phyloP scores from a whole-genome alignment of 2,888 invertebrate genomes.

The Tiphia femorata region DNA sequence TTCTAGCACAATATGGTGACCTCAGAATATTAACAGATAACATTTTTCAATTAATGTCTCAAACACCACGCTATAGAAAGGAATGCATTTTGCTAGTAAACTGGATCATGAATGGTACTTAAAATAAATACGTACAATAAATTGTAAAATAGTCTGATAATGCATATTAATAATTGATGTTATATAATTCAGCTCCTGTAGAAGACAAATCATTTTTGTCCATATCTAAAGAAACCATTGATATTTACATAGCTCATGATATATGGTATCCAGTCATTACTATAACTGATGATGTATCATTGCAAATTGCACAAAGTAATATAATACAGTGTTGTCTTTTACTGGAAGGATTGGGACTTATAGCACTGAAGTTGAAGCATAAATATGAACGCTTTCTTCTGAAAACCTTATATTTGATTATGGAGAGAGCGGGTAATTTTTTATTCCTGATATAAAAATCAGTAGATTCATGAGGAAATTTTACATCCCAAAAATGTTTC shows the following conservation, averaged over 20 bases:
- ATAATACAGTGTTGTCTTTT: slow-evolving; percentile 77
- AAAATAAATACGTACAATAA: slow-evolving; percentile 35
- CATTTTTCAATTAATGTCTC: slow-evolving; percentile 73
- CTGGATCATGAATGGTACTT: slow-evolving; percentile 70
- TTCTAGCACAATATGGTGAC: slow-evolving; percentile 73
- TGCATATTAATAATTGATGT: neutral
- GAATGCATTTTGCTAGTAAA: slow-evolving; percentile 77
- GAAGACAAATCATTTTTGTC: slow-evolving; percentile 29
- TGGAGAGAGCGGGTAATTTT: slow-evolving; percentile 78
- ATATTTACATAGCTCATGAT: slow-evolving; percentile 53
- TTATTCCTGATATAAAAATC: no score
- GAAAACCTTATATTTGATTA: slow-evolving; percentile 76
- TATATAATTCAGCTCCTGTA: slow-evolving; percentile 38
- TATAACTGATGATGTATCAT: slow-evolving; percentile 44
- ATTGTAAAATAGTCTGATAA: slow-evolving; percentile 52
- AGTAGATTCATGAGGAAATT: neutral
- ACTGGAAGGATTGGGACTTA: slow-evolving; percentile 78
- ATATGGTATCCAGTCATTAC: slow-evolving; percentile 59
- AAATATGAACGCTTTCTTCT: slow-evolving; percentile 75
- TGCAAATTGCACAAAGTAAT: slow-evolving; percentile 74
- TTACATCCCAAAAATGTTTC: slow-evolving; percentile 24
- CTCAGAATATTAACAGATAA: slow-evolving; percentile 74
- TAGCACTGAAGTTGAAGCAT: slow-evolving; percentile 72
- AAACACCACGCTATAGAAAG: slow-evolving; percentile 71
- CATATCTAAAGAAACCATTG: slow-evolving; percentile 56